A percentile compares a stretch with the other conserved stretches of the same genome.
phyloP scores from a whole-genome alignment of 2,888 invertebrate genomes.

The Exephanes ischioxanthus region DNA sequence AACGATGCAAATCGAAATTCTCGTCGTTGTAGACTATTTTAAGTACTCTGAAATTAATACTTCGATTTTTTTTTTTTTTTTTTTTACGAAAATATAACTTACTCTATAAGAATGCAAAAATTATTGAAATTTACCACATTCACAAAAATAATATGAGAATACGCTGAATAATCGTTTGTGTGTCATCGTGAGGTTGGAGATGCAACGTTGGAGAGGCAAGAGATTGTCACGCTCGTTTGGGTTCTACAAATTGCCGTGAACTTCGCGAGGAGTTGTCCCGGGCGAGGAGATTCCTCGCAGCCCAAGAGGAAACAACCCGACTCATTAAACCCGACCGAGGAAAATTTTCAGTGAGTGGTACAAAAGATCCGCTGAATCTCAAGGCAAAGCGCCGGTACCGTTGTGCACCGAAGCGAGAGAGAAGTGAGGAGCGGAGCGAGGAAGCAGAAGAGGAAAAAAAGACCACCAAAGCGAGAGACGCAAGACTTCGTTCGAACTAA shows the following conservation, averaged over 20 bases:
- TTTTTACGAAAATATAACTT: too few relatives aligned
- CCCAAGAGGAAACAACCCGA: conserved; percentile 43
- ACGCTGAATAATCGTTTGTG: not conserved
- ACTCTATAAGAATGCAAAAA: not conserved
- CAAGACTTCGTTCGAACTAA: conserved; percentile 50
- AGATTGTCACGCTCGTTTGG: not conserved
- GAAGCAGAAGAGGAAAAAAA: not conserved
- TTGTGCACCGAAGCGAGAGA: conserved; percentile 7
- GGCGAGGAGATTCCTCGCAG: not conserved
- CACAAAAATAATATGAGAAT: not conserved
- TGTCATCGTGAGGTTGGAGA: not conserved
- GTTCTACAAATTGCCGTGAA: conserved; percentile 35
- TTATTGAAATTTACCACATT: not conserved
- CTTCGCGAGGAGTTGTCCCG: conserved; percentile 10
- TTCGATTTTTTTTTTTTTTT: too few relatives aligned
- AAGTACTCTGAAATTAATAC: too few relatives aligned
- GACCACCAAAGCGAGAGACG: not conserved
- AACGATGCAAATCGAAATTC: too few relatives aligned
- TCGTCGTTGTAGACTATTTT: too few relatives aligned
- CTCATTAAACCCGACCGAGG: conserved; percentile 51
- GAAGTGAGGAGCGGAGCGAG: conserved; percentile 2
- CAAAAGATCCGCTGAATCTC: conserved; percentile 40
- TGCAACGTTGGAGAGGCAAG: not conserved
- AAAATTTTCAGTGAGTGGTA: conserved; percentile 37
- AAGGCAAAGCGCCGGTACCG: conserved; percentile 16